These are phyloP conservation scores for Lingula anatina DNA, from an alignment of 2,888 invertebrate species.

Conservation along the genomic window DNA sequence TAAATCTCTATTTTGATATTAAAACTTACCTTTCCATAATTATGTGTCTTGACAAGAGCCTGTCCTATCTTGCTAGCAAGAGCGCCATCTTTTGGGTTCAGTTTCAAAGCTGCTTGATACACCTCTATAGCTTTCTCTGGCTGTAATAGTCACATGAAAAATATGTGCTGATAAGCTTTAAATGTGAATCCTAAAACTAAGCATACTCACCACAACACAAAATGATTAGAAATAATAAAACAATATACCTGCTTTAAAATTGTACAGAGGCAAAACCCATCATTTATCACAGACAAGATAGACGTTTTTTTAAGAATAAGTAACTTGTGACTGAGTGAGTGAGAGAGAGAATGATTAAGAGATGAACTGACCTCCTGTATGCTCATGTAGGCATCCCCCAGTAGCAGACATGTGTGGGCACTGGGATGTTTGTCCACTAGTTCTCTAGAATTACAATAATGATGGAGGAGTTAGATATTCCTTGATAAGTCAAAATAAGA, in stretches of 20 bases:
- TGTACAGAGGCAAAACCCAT: too few relatives aligned
- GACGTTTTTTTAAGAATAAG: too few relatives aligned
- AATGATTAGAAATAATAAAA: too few relatives aligned
- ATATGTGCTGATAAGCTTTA: background rate
- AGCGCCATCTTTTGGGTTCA: constrained; percentile 72
- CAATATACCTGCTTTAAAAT: too few relatives aligned
- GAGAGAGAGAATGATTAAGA: too few relatives aligned
- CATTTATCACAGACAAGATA: too few relatives aligned
- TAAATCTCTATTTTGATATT: too few relatives aligned
- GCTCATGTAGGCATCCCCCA: constrained; percentile 94
- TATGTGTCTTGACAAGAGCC: constrained; percentile 86
- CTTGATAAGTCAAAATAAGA: constrained; percentile 84
- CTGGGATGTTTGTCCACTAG: constrained; percentile 57
- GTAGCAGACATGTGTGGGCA: constrained; percentile 66
- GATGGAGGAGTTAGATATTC: too few relatives aligned
- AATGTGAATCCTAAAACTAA: too few relatives aligned
- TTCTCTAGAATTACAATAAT: constrained; percentile 61
- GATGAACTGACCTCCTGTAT: constrained; percentile 65
- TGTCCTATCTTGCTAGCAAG: constrained; percentile 83
- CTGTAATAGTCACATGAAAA: constrained; percentile 54
- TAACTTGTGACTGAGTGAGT: too few relatives aligned
- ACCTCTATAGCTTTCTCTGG: constrained; percentile 63
- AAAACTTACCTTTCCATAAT: constrained; percentile 75
- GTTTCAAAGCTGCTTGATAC: constrained; percentile 79
- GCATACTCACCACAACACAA: background rate